Base-by-base conservation (phyloP, 2,888 invertebrate species). In the Aporophyla lueneburgensis region DNA sequence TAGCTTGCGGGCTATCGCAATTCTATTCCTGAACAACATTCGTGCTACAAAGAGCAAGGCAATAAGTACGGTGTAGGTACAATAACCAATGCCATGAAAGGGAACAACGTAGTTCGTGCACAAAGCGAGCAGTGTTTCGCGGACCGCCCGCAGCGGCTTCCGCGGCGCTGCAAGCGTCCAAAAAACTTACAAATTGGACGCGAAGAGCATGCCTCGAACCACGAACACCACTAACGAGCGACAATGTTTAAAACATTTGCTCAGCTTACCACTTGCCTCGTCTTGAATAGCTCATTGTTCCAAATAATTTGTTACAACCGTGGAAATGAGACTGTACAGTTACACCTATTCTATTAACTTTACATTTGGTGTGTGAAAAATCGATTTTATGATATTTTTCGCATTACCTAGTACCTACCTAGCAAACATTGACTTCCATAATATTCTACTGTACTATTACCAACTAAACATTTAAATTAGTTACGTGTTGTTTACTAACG, bases 81-180 rank as follows among this genome's bases (percentile, higher is more conserved):
- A 93, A 94, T 94, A 93, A 94, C 90, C 89, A 91, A 91, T 92
- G 91, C 92, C 91, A 92, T 92, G 93, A 94, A 94, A 93, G 92
- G 93, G 92, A 92, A 91, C 90, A 91, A 83, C 82, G 88, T 90
- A 87, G 88, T 92, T 91, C 90, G 91, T 89, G 89, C 91, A 93
- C 93, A 94, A 93, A 93, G 92, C 89, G 90, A 89, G 87, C 86
- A 84, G 75, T 90, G 92, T 93, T 93, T 92, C 90, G 91, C 92
- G 74, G 93, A 92, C 93, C 94, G 92, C 94, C 94, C 92, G 93
- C 89, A 86, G 93, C 86, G 91, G 81, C 89, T 89, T 92, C 93
- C 92, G 93, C 90, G 85, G 93, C 91, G 93, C 90, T 90, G 89
- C 85, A 74, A 89, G 88, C 89, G 90, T 89, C 91, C 90, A 93